These are phyloP conservation scores for Myotis brandtii DNA, from an alignment of 2,113 vertebrate species.

Conservation along the genomic window DNA sequence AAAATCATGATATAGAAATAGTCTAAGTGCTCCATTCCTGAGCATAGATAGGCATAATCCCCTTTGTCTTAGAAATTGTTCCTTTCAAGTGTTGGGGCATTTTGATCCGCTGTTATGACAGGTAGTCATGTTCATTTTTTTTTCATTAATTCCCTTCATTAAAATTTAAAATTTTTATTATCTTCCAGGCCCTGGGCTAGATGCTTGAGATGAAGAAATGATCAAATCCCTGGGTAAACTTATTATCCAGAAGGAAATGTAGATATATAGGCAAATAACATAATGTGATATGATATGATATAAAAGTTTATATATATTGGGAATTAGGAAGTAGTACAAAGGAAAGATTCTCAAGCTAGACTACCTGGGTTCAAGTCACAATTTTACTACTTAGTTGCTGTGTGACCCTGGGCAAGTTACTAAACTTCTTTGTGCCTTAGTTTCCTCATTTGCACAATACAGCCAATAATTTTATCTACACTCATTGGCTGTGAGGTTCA, in stretches of 20 bases:
- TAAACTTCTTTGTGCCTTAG: not conserved
- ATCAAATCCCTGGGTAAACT: not conserved
- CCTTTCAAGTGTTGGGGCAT: not conserved
- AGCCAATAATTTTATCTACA: not conserved
- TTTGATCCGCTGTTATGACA: not conserved
- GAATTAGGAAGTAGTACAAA: not conserved
- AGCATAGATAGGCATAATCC: rapidly evolving
- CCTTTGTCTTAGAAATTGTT: not conserved
- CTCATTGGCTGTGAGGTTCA: not conserved
- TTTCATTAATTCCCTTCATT: not conserved
- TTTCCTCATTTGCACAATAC: not conserved
- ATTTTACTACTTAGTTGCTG: not conserved
- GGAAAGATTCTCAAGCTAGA: not conserved
- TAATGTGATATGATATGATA: no score
- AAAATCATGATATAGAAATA: not conserved
- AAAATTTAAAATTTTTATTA: not conserved
- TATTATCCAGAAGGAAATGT: not conserved
- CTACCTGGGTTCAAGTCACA: not conserved
- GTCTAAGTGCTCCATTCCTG: not conserved
- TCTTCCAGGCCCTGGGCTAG: not conserved
- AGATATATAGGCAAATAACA: not conserved
- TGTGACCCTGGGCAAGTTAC: not conserved
- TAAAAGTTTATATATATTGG: not conserved
- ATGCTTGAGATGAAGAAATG: not conserved
- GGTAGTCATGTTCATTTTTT: not conserved